Evolutionary conservation across 2,888 invertebrate species (phyloP), one percentile per base, ranked within the genome.

Genomic region (Drosophila prostipennis): DNA sequence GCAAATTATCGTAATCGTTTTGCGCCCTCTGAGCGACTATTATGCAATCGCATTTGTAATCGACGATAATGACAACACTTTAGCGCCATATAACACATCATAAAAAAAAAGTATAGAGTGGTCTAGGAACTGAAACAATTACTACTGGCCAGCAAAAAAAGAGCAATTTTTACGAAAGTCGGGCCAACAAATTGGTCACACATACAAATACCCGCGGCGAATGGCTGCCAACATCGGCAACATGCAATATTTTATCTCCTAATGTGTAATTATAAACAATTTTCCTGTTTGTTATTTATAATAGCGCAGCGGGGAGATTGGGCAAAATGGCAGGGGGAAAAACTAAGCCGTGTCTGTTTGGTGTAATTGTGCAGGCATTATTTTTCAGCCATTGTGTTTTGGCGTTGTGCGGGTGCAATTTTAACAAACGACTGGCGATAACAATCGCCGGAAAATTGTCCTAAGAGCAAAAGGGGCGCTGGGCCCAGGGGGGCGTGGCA

Each of bases 251-350:
- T 79, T 87, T 84, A 78, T 77, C 73, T 78, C 74, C 79, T 87
- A 82, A 85, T 78, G 77, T 85, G 84, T 80, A 87, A 85, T 85
- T 85, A 87, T 77, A 87, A 84, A 79, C 84, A 75, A 76, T 79
- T 79, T 73, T 42, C 67, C 61, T 76, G 74, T 78, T 74, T 79
- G 80, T 80, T 78, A 77, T 79, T 80, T 80, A 75, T 80, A 82
- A 78, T 79, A 60, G 59, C 58, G 67, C 56, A 61, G 55, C 51
- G 64, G 8, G 53, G 46, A 46, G 40, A 37, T 26, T 23, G 6
- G 46, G 14, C 46, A 46, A 46, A 34, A 26, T 26, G n/a, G 42
- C 26, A 26, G 43, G n/a, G 14, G 14, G 5, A 49, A 39, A 63
- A 63, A 42, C 60, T 72, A 74, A 75, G 52, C 51, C 45, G 45